Evolutionary conservation across 2,113 vertebrate genomes (phyloP), one percentile per base, ranked within the genome.

Genomic region (Varanus salvator): DNA sequence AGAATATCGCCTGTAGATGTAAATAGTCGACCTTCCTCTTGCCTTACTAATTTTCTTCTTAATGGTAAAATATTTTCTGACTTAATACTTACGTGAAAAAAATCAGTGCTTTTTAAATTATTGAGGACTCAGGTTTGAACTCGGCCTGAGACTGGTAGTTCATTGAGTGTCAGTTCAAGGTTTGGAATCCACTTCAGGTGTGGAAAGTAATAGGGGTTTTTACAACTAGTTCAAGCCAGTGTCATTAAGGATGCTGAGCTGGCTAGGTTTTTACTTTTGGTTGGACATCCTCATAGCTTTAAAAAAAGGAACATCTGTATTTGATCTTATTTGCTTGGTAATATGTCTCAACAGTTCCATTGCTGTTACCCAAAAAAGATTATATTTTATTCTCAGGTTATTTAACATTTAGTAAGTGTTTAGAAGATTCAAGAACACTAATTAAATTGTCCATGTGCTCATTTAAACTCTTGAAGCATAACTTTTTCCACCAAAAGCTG

Each of bases 11-110:
- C 99, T 0, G 99, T 99, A 57, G 99, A 99, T 88, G 99, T 99
- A 74, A 99, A 99, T 96, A 99, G 99, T 93, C 97, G 99, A 88
- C 99, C 99, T n/a, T 99, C 99, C 0, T 99, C 99, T 71, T 99
- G 99, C 95, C 97, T 99, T 93, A 99, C 99, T 29, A 99, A 99
- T 96, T 99, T 99, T 87, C 98, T 99, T 71, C 97, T 99, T n/a
- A 99, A 99, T n/a, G 99, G 99, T 99, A 96, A 97, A 90, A 93
- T 90, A 50, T 78, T 77, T 91, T 21, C 8, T 93, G 76, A 12
- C 87, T 92, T 38, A 60, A 86, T 38, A 57, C 9, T 86, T 44
- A 81, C 6, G 77, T 84, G n/a, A 9, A 0, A 0, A 0, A 0
- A 52, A 29, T 1, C 2, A 52, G 19, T 68, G 54, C 54, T 25